A percentile compares a stretch with the other conserved stretches of the same genome.
Evolutionary conservation across 1,140 invertebrate genomes (phyloP).

Genomic region (Ips nitidus): DNA sequence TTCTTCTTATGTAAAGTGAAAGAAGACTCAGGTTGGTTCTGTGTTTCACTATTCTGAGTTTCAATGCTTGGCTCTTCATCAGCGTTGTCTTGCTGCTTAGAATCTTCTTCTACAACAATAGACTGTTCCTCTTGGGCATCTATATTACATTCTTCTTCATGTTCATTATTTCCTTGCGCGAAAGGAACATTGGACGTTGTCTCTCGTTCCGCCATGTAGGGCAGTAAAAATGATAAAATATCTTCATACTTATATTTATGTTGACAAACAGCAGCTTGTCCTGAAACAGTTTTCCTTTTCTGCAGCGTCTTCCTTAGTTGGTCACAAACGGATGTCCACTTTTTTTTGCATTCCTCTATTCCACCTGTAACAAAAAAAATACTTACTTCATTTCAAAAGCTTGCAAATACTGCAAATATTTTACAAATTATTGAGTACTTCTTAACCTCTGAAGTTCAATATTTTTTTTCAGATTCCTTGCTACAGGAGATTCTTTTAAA

Average conservation of each 20-base stretch:
- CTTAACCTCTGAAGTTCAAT: not conserved
- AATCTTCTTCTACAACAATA: not conserved
- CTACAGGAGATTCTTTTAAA: constrained; percentile 35
- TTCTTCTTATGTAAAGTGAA: not conserved
- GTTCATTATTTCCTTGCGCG: not conserved
- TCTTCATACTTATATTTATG: constrained; percentile 34
- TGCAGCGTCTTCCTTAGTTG: too few relatives aligned
- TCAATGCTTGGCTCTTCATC: not conserved
- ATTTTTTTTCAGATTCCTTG: constrained; percentile 34
- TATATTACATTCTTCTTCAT: constrained; percentile 8
- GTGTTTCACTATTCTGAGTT: not conserved
- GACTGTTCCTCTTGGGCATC: not conserved
- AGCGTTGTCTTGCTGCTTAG: not conserved
- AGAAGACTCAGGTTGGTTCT: not conserved
- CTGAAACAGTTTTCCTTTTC: constrained; percentile 26
- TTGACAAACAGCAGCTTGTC: constrained; percentile 22
- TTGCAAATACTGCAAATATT: not conserved
- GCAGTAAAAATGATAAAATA: constrained; percentile 22
- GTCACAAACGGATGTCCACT: too few relatives aligned
- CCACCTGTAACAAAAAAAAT: constrained; percentile 11
- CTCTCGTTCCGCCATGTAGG: constrained; percentile 17
- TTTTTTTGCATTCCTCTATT: constrained; percentile 22
- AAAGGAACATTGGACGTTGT: constrained; percentile 15
- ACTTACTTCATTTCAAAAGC: not conserved
- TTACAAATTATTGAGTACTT: not conserved